Evolutionary conservation across 2,888 invertebrate genomes (phyloP).

Genomic region (Orgyia antiqua): DNA sequence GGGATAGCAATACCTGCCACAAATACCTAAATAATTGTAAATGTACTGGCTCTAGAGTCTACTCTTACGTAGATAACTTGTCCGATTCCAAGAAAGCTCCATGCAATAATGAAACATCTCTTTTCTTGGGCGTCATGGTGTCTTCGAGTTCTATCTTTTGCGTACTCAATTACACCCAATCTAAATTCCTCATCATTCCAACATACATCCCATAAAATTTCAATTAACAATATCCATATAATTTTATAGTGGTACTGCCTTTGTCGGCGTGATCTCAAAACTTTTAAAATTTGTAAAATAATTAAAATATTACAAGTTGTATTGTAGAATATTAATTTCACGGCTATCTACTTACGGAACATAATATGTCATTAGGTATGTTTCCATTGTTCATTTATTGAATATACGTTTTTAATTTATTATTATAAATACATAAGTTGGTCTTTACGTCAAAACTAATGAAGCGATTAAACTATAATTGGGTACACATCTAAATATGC

Average conservation of each 20-base stretch:
- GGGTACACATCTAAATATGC: too few relatives aligned
- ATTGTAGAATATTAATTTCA: conserved; percentile 49
- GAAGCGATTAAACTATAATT: too few relatives aligned
- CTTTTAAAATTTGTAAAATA: conserved; percentile 25
- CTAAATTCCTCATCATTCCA: conserved; percentile 23
- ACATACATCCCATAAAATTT: conserved; percentile 26
- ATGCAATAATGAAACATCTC: neutral
- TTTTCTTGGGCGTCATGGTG: conserved; percentile 5
- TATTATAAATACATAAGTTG: too few relatives aligned
- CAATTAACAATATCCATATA: conserved; percentile 29
- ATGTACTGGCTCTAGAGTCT: too few relatives aligned
- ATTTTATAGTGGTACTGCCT: conserved; percentile 12
- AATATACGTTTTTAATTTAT: too few relatives aligned
- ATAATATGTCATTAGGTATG: conserved; percentile 42
- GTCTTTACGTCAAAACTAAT: too few relatives aligned
- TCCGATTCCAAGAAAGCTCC: neutral
- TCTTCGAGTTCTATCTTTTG: conserved; percentile 2
- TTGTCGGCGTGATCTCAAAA: conserved; percentile 17
- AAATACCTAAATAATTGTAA: too few relatives aligned
- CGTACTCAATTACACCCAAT: conserved; percentile 9
- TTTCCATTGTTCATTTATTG: conserved; percentile 30
- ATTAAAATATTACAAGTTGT: conserved; percentile 28
- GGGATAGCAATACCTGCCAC: too few relatives aligned
- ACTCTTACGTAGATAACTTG: too few relatives aligned
- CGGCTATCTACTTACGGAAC: conserved; percentile 51